A percentile compares a stretch with the other conserved stretches of the same genome.
These are phyloP conservation scores for Xenopus tropicalis DNA, from an alignment of 2,113 vertebrate species.

Conservation along the genomic window UCB_Xtro_10.0 CM004449.2:99184501-99185000, in stretches of 20 bases:
- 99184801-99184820: neutral
- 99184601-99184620: too few relatives aligned
- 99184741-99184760: neutral
- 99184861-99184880: neutral
- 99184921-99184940: neutral
- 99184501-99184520: too few relatives aligned
- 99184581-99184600: too few relatives aligned
- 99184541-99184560: too few relatives aligned
- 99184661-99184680: too few relatives aligned
- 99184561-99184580: too few relatives aligned
- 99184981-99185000: too few relatives aligned
- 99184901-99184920: neutral
- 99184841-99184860: conserved; percentile 1
- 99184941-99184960: neutral
- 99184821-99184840: neutral
- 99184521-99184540: too few relatives aligned
- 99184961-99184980: neutral
- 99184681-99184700: too few relatives aligned
- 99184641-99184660: too few relatives aligned
- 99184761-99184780: neutral
- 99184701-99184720: too few relatives aligned
- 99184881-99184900: conserved; percentile 12
- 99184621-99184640: too few relatives aligned
- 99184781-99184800: neutral
- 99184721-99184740: neutral